Evolutionary conservation across 1,140 invertebrate genomes (phyloP).

Genomic region (Lineus longissimus): DNA sequence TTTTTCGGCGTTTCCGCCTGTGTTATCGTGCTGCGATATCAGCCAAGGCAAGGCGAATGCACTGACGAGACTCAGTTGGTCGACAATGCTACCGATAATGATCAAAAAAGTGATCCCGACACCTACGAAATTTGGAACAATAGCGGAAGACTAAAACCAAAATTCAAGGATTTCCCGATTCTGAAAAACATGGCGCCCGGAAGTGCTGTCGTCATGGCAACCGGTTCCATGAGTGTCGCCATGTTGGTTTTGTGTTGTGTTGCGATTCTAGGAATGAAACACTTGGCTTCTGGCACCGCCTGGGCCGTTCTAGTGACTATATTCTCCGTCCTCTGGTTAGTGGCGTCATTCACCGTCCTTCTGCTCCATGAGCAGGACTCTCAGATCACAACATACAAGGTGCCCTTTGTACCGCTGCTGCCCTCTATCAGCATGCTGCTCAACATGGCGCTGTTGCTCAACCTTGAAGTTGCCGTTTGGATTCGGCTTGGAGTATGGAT

Average conservation of each 20-base stretch:
- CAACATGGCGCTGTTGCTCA: conserved; percentile 84
- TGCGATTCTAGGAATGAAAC: conserved; percentile 41
- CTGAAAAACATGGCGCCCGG: conserved; percentile 60
- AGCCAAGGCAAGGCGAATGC: conserved; percentile 60
- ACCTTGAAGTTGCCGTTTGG: conserved; percentile 78
- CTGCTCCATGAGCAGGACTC: conserved; percentile 78
- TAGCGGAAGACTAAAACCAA: conserved; percentile 41
- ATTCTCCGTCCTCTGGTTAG: conserved; percentile 42
- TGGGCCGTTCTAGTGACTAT: conserved; percentile 47
- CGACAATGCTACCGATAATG: neutral
- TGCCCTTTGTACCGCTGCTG: conserved; percentile 76
- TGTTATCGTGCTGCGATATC: conserved; percentile 77
- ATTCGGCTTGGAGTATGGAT: conserved; percentile 81
- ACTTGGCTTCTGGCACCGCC: conserved; percentile 40
- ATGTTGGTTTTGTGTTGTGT: conserved; percentile 62
- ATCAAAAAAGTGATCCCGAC: neutral
- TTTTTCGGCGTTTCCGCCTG: conserved; percentile 83
- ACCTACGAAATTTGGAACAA: too few species aligned
- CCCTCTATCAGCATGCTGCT: conserved; percentile 78
- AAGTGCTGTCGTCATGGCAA: conserved; percentile 64
- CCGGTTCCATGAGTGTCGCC: conserved; percentile 66
- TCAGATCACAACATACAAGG: conserved; percentile 71
- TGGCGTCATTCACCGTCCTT: conserved; percentile 66
- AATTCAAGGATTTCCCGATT: conserved; percentile 34
- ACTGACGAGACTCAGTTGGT: too few species aligned